These are phyloP conservation scores for Lottia gigantea DNA, from an alignment of 2,888 invertebrate species.

Conservation along the genomic window DNA sequence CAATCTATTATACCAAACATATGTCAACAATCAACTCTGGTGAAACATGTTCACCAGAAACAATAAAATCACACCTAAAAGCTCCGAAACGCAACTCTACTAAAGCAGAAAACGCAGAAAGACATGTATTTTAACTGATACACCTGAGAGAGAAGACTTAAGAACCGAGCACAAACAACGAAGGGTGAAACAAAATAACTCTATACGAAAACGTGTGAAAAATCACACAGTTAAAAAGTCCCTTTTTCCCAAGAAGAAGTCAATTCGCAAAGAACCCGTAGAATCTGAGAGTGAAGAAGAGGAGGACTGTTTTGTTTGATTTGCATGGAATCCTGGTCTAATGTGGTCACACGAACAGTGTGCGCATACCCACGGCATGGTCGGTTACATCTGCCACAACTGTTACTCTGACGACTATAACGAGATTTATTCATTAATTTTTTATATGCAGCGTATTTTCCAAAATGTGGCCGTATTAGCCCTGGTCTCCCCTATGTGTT, in stretches of 20 bases:
- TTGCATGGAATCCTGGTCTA: conserved; percentile 17
- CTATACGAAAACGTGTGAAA: too few relatives aligned
- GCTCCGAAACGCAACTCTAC: conserved; percentile 23
- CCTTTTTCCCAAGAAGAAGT: not conserved
- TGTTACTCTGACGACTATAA: too few relatives aligned
- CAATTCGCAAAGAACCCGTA: conserved; percentile 7
- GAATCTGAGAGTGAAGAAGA: conserved; percentile 14
- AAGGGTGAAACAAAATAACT: conserved; percentile 12
- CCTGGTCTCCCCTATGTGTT: too few relatives aligned
- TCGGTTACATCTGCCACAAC: too few relatives aligned
- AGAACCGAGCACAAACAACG: conserved; percentile 19
- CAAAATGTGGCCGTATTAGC: too few relatives aligned
- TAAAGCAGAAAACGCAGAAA: conserved; percentile 24
- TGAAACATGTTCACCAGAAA: conserved; percentile 18
- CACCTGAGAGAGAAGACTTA: conserved; percentile 27
- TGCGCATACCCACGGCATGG: too few relatives aligned
- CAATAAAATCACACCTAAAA: conserved; percentile 21
- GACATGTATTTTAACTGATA: conserved; percentile 24
- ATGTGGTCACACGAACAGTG: conserved; percentile 17
- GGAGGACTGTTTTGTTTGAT: conserved; percentile 16
- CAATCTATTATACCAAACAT: too few relatives aligned
- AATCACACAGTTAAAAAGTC: too few relatives aligned
- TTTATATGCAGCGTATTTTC: too few relatives aligned
- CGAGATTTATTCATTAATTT: too few relatives aligned
- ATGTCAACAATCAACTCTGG: too few relatives aligned